Evolutionary conservation across 37 sponge, comb jelly and placozoan genomes (phyloP), one percentile per base, ranked within the genome.

Genomic region (Tethya wilhelma): DNA sequence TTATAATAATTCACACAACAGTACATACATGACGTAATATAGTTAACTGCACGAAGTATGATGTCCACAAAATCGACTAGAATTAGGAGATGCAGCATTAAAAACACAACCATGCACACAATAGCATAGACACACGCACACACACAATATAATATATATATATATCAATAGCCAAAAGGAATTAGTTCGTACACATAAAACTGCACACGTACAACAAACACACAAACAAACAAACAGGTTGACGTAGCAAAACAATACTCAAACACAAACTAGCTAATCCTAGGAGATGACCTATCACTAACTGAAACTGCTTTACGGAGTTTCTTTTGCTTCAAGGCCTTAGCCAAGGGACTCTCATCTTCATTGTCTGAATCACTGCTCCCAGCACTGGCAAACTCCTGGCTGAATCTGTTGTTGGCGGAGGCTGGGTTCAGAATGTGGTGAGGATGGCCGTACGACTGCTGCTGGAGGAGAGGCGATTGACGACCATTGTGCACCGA

Each of bases 311-410:
- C 67, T 49, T 80, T 89, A 36, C 44, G 56, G 0, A 89, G 89
- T 63, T 55, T 77, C 40, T 78, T 78, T 1, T 53, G 49, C 40
- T 67, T 44, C 11, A 89, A 79, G 0, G 89, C 89, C 25, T 46
- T 77, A 3, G 89, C 89, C 39, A 89, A 64, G n/a, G 83, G 62
- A 44, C 78, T 78, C 0, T 69, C 76, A 12, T 83, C 84, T 19
- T 81, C 81, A 0, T 45, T 38, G 30, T 88, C 89, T 25, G 69
- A 70, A 32, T 83, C 79, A 56, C 75, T 74, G 38, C 58, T 34
- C 23, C 11, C 38, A 1, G 56, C 57, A 9, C 45, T 41, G 46
- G 4, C 33, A 7, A 45, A n/a, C 70, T 69, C 70, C 2, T n/a
- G 7, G 53, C 55, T 45, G 56, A 56, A 23, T 23, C 58, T 79